Evolutionary conservation across 2,113 vertebrate genomes (phyloP).

Genomic region (Carassius carassius): DNA sequence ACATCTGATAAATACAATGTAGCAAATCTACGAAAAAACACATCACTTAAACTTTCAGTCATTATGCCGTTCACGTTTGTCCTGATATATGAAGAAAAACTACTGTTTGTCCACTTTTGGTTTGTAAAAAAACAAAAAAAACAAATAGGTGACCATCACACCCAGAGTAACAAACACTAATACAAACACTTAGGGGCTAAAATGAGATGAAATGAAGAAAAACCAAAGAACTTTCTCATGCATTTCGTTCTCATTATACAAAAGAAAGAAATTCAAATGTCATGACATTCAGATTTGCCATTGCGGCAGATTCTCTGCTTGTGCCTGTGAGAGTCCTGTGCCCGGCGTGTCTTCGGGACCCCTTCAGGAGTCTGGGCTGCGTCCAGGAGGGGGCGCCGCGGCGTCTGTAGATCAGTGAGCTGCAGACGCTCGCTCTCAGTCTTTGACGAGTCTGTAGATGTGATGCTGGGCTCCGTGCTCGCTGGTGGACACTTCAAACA

Average conservation of each 20-base stretch:
- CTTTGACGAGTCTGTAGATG: constrained; percentile 94
- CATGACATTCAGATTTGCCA: constrained; percentile 27
- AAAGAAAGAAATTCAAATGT: constrained; percentile 37
- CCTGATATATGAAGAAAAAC: neutral
- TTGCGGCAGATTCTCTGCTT: constrained; percentile 29
- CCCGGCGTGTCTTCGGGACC: constrained; percentile 33
- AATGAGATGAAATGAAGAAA: constrained; percentile 67
- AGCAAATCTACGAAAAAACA: constrained; percentile 6
- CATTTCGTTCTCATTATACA: constrained; percentile 68
- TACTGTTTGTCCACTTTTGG: neutral
- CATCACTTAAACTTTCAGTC: constrained; percentile 2
- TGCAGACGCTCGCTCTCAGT: constrained; percentile 54
- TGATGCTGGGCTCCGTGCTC: constrained; percentile 94
- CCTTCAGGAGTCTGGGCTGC: constrained; percentile 23
- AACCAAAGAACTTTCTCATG: constrained; percentile 68
- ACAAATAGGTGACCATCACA: constrained; percentile 62
- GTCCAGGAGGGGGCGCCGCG: constrained; percentile 39
- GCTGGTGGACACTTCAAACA: constrained; percentile 93
- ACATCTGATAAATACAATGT: constrained; percentile 21
- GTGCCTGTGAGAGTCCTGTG: constrained; percentile 40
- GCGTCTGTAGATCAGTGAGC: constrained; percentile 48
- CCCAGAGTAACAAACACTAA: constrained; percentile 68
- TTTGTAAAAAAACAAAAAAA: constrained; percentile 41
- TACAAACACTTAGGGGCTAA: constrained; percentile 71
- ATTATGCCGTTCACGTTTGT: neutral